These are phyloP conservation scores for Grammomys surdaster DNA, from an alignment of 2,113 vertebrate genomes.

Conservation along the genomic window DNA sequence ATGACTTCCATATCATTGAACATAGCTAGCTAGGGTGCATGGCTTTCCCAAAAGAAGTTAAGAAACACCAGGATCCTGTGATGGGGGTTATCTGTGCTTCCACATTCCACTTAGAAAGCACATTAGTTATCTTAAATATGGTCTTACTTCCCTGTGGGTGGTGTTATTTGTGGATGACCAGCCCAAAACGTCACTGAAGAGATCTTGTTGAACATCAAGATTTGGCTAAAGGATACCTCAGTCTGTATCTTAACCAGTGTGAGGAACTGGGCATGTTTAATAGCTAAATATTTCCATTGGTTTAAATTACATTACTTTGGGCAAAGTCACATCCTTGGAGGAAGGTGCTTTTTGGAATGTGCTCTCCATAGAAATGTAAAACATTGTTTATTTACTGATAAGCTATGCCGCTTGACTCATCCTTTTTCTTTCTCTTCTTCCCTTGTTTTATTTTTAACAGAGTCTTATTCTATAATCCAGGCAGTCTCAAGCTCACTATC, in stretches of 20 bases:
- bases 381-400: background rate
- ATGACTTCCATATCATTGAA: background rate
- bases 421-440: background rate
- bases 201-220: background rate
- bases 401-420: background rate
- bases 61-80: background rate
- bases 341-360: background rate
- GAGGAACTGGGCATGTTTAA: background rate
- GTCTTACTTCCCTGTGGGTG: background rate
- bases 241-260: background rate
- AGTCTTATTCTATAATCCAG: background rate
- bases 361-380: background rate
- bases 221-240: background rate
- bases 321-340: background rate
- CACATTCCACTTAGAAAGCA: background rate
- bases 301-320: background rate
- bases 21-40: background rate
- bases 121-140: background rate
- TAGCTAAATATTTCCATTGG: background rate
- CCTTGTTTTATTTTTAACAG: background rate
- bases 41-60: background rate
- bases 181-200: background rate
- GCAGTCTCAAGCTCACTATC: background rate
- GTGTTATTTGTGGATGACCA: background rate
- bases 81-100: background rate